Evolutionary conservation across 2,113 vertebrate genomes (phyloP).

Genomic region (Strix uralensis): DNA sequence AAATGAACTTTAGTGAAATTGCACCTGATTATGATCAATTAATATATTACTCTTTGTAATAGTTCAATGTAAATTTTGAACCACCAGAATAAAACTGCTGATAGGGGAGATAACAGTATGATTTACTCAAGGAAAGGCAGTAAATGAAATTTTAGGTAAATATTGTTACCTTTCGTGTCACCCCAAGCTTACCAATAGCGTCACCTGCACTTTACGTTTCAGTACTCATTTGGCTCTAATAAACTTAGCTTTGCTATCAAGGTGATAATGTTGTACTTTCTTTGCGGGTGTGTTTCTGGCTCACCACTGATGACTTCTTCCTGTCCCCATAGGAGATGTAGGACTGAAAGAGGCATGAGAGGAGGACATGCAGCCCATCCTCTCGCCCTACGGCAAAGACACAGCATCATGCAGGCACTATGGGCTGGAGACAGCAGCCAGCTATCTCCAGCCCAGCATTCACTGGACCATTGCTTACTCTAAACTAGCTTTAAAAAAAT

Average conservation of each 20-base stretch:
- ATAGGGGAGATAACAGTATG: neutral
- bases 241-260: neutral
- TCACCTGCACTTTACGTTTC: neutral
- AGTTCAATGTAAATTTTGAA: neutral
- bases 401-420: too few relatives aligned
- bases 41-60: neutral
- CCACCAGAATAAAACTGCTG: neutral
- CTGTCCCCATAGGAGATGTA: fast-evolving
- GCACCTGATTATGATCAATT: neutral
- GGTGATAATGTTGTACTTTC: neutral
- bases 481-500: neutral
- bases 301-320: neutral
- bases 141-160: neutral
- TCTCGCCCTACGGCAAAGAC: neutral
- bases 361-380: neutral
- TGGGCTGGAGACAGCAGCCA: neutral
- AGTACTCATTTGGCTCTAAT: neutral
- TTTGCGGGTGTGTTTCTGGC: neutral
- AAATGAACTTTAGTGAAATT: neutral
- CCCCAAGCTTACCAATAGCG: neutral
- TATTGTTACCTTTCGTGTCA: neutral
- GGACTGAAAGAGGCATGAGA: neutral
- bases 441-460: neutral
- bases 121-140: neutral
- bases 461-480: neutral